Conservation (phyloP, 2,888 invertebrate species). For the Exephanes ischioxanthus region DNA sequence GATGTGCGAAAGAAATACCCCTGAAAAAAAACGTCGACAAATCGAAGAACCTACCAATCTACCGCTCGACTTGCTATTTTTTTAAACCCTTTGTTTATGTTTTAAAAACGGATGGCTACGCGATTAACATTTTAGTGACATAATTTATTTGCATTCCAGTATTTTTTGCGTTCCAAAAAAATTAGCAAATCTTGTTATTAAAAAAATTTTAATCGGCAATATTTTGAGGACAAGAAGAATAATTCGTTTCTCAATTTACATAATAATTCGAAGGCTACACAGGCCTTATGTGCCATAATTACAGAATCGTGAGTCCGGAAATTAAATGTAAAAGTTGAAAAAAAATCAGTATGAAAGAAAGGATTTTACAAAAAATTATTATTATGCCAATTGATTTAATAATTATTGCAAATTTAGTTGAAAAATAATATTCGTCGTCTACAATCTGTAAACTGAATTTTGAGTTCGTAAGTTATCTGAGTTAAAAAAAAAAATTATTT, state of each 20-base stretch:
- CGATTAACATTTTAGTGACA: not conserved
- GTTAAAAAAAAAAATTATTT: too few relatives aligned
- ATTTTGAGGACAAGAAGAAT: not conserved
- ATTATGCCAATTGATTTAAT: too few relatives aligned
- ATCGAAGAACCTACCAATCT: not conserved
- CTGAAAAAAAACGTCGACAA: not conserved
- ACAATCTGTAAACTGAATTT: too few relatives aligned
- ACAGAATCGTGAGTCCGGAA: too few relatives aligned
- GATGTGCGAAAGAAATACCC: not conserved
- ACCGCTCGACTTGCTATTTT: not conserved
- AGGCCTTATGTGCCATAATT: not conserved
- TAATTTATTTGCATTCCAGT: not conserved
- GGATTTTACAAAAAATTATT: too few relatives aligned
- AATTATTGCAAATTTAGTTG: too few relatives aligned
- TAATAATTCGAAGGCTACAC: not conserved
- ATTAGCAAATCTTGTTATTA: too few relatives aligned
- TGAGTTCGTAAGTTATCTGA: too few relatives aligned
- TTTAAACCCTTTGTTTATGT: not conserved
- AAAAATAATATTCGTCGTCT: too few relatives aligned
- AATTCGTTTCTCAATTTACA: not conserved
- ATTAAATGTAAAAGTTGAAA: too few relatives aligned
- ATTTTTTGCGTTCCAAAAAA: not conserved
- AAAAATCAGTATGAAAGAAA: too few relatives aligned
- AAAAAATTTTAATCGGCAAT: too few relatives aligned
- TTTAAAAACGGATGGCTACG: not conserved